A percentile compares a stretch with the other conserved stretches of the same genome.
phyloP scores from a whole-genome alignment of 2,113 vertebrate species.

The Corvus hawaiiensis region DNA sequence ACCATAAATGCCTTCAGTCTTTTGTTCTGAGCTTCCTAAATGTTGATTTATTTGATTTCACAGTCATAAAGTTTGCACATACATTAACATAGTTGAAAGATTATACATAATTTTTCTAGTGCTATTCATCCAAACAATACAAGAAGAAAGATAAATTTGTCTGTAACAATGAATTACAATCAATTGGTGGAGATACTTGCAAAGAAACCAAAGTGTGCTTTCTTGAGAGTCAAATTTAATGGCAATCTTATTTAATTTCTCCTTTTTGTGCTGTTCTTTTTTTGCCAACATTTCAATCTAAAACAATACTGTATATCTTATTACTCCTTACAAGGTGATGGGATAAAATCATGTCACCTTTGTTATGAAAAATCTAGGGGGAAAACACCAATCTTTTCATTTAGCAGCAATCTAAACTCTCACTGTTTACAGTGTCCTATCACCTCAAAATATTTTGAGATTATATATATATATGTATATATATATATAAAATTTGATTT shows the following conservation, averaged over 20 bases:
- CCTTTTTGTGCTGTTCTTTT: background rate
- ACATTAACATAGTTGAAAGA: background rate
- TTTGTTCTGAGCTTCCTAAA: conserved; percentile 1
- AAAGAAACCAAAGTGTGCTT: background rate
- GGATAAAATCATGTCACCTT: background rate
- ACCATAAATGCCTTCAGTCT: background rate
- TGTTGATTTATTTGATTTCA: conserved; percentile 11
- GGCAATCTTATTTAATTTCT: background rate
- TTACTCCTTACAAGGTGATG: background rate
- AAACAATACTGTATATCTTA: background rate
- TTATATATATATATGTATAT: background rate
- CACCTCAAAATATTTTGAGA: background rate
- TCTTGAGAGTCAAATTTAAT: background rate
- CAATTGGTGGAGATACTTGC: background rate
- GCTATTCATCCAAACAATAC: background rate
- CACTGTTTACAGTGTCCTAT: background rate
- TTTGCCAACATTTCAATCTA: background rate
- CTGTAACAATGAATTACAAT: background rate
- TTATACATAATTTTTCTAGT: background rate
- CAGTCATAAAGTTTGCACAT: background rate
- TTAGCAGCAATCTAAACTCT: background rate
- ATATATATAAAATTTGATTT: background rate
- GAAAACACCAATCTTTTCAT: background rate
- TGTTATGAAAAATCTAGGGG: background rate
- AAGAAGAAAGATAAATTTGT: background rate